Evolutionary conservation across 1,140 invertebrate genomes (phyloP).

Genomic region (Euwallacea similis): DNA sequence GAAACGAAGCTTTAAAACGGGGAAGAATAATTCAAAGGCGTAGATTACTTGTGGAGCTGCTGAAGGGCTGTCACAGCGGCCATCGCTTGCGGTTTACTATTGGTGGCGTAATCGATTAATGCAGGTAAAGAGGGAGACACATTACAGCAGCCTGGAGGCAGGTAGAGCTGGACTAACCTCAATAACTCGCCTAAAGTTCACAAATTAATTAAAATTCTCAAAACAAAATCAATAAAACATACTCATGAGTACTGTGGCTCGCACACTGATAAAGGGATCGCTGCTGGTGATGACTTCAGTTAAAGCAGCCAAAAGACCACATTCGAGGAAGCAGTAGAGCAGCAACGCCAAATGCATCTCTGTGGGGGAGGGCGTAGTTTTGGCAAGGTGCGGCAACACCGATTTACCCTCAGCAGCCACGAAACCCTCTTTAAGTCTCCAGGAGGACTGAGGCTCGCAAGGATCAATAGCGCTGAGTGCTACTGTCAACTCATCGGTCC

Average conservation of each 20-base stretch:
- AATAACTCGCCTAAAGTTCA: slow-evolving; percentile 69
- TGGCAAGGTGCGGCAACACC: slow-evolving; percentile 79
- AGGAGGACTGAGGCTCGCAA: slow-evolving; percentile 75
- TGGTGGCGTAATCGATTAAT: slow-evolving; percentile 76
- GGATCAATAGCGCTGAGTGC: slow-evolving; percentile 86
- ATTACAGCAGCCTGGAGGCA: slow-evolving; percentile 83
- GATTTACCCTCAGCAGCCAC: slow-evolving; percentile 84
- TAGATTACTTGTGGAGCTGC: slow-evolving; percentile 65
- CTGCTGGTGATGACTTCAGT: slow-evolving; percentile 88
- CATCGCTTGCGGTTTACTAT: slow-evolving; percentile 74
- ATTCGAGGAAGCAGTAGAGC: slow-evolving; percentile 84
- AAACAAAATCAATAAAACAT: slow-evolving; percentile 31
- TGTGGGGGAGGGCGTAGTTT: slow-evolving; percentile 83
- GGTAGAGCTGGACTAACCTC: slow-evolving; percentile 78
- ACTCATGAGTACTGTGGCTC: slow-evolving; percentile 85
- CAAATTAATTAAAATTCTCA: neutral
- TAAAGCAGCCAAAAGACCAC: slow-evolving; percentile 83
- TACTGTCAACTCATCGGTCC: slow-evolving; percentile 88
- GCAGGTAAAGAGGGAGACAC: slow-evolving; percentile 79
- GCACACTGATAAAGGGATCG: slow-evolving; percentile 85
- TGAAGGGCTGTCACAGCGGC: slow-evolving; percentile 78
- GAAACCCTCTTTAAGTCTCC: slow-evolving; percentile 90
- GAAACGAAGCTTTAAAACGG: slow-evolving; percentile 21
- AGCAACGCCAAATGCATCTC: slow-evolving; percentile 90
- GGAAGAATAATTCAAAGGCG: neutral